phyloP scores from a whole-genome alignment of 1,140 invertebrate species.

The Parasteatoda tepidariorum region DNA sequence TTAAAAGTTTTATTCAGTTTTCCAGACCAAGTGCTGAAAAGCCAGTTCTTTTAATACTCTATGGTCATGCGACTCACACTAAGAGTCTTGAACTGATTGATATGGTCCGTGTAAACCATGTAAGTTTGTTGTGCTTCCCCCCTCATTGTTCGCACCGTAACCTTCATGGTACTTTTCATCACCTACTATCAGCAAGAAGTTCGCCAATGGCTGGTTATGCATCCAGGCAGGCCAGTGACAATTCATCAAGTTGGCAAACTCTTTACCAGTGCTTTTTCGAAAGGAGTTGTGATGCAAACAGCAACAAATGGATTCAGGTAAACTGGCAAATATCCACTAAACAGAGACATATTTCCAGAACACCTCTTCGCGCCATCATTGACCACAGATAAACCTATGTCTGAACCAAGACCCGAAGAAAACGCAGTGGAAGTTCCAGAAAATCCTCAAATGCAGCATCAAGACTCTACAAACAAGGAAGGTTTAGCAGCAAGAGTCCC shows the following conservation, averaged over 20 bases:
- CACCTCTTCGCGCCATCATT: conserved; percentile 54
- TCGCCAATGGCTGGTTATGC: conserved; percentile 64
- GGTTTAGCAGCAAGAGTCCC: too few species aligned
- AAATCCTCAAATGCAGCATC: neutral
- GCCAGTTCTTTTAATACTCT: conserved; percentile 66
- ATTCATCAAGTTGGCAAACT: conserved; percentile 64
- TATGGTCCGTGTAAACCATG: conserved; percentile 75
- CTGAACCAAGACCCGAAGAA: too few species aligned
- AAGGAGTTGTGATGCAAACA: conserved; percentile 66
- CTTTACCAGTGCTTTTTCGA: conserved; percentile 66
- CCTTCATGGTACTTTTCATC: conserved; percentile 67
- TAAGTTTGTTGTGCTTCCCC: conserved; percentile 67
- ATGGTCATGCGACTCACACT: conserved; percentile 68
- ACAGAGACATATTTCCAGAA: conserved; percentile 66
- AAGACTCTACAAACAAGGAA: neutral
- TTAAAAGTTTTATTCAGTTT: conserved; percentile 65
- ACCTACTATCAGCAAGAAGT: conserved; percentile 66
- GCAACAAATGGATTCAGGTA: conserved; percentile 66
- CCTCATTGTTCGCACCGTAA: conserved; percentile 67
- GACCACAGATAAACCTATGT: neutral
- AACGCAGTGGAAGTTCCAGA: neutral
- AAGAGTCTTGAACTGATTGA: conserved; percentile 67
- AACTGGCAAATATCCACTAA: conserved; percentile 67
- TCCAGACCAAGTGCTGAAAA: conserved; percentile 61
- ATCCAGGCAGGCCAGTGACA: conserved; percentile 64